phyloP scores from a whole-genome alignment of 2,113 vertebrate genomes.

The Pelecanoides urinatrix region DNA sequence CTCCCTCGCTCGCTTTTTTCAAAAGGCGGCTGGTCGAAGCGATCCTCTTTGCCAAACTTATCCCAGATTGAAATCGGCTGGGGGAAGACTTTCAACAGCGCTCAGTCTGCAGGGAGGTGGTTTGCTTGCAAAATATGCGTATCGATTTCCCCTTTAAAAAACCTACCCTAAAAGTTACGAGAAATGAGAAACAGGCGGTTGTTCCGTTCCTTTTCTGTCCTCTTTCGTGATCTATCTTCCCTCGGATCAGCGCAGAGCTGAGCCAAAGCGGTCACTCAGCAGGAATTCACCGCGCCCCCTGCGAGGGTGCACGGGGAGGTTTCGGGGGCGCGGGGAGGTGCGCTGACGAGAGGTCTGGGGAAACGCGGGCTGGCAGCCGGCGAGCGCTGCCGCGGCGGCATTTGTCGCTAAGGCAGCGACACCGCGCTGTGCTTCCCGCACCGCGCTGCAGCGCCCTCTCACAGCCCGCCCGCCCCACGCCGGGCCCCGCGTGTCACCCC shows the following conservation, averaged over 20 bases:
- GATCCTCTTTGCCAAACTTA: neutral
- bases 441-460: neutral
- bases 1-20: neutral
- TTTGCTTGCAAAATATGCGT: neutral
- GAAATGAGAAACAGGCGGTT: neutral
- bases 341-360: rapidly evolving
- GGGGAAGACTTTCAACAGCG: neutral
- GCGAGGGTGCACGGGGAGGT: neutral
- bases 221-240: neutral
- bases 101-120: neutral
- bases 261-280: neutral
- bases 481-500: neutral
- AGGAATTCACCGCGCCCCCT: neutral
- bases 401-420: neutral
- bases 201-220: neutral
- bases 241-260: neutral
- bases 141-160: neutral
- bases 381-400: neutral
- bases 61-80: neutral
- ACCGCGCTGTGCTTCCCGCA: no score
- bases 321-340: neutral
- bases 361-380: neutral
- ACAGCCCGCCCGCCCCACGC: neutral
- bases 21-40: neutral
- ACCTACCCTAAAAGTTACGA: neutral